Evolutionary conservation across 2,797 vertebrate species (phyloP).

Genomic region (Microctenopoma lineatum): DNA sequence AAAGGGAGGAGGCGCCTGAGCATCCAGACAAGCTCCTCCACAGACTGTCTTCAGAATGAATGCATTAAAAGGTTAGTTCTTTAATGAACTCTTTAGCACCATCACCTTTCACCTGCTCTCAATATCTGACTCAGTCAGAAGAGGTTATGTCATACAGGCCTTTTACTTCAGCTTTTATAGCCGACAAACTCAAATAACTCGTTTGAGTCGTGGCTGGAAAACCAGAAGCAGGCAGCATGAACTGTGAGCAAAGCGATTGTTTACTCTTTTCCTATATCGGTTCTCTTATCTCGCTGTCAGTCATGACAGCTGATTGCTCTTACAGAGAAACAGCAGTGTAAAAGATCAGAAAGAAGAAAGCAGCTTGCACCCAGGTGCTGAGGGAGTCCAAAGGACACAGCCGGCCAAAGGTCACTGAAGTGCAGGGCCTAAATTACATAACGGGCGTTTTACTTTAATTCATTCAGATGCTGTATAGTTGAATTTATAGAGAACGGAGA

Average conservation of each 20-base stretch:
- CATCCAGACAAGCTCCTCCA: conserved; percentile 64
- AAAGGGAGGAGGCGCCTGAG: conserved; percentile 67
- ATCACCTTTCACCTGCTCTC: conserved; percentile 64
- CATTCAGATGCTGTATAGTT: background rate
- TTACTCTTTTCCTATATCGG: conserved; percentile 25
- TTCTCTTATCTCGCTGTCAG: conserved; percentile 39
- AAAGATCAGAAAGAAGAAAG: conserved; percentile 41
- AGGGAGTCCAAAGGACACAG: conserved; percentile 43
- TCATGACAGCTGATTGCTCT: conserved; percentile 51
- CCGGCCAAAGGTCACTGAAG: conserved; percentile 66
- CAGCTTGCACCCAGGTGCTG: conserved; percentile 49
- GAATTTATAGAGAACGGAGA: background rate
- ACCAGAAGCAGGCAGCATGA: background rate
- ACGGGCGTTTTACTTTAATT: conserved; percentile 14
- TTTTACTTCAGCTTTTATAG: conserved; percentile 12
- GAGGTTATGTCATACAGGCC: background rate
- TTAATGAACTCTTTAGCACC: conserved; percentile 65
- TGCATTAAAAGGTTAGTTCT: conserved; percentile 58
- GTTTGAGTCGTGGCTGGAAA: background rate
- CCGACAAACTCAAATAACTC: background rate
- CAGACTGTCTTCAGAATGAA: conserved; percentile 46
- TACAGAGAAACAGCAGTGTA: conserved; percentile 25
- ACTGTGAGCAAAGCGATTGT: background rate
- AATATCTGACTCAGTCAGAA: conserved; percentile 38
- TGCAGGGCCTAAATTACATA: conserved; percentile 60